phyloP scores from a whole-genome alignment of 2,888 invertebrate species.

The Agonopterix heracliana region DNA sequence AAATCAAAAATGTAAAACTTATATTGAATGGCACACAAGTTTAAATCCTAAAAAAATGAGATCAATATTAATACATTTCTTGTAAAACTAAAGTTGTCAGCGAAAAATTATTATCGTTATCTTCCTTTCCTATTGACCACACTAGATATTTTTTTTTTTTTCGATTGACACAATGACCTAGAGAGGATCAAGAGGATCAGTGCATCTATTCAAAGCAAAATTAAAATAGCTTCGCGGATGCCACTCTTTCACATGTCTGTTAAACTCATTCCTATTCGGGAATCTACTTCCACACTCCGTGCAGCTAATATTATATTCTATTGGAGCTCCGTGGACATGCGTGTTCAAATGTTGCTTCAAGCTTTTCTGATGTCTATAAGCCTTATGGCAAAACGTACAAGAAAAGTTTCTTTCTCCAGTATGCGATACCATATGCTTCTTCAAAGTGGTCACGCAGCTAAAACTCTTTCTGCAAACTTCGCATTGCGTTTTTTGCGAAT shows the following conservation, averaged over 20 bases:
- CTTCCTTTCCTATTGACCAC: no score
- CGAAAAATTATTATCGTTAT: no score
- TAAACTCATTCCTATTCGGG: constrained; percentile 35
- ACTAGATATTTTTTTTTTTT: no score
- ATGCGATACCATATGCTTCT: constrained; percentile 49
- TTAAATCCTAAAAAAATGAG: no score
- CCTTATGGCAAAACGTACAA: constrained; percentile 64
- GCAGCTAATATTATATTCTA: constrained; percentile 32
- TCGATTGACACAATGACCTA: no score
- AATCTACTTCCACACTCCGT: constrained; percentile 39
- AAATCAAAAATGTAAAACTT: no score
- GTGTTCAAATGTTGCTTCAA: constrained; percentile 55
- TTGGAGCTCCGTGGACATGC: constrained; percentile 28
- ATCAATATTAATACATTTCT: no score
- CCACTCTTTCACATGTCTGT: constrained; percentile 47
- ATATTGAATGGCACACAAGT: no score
- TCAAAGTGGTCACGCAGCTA: constrained; percentile 48
- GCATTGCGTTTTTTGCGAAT: constrained; percentile 60
- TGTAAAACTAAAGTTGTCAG: no score
- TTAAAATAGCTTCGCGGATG: constrained; percentile 38
- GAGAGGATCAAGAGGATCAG: no score
- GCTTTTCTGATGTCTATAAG: constrained; percentile 66
- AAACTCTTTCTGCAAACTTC: constrained; percentile 66
- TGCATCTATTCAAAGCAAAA: constrained; percentile 19
- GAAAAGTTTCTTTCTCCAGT: constrained; percentile 44